phyloP scores from a whole-genome alignment of 2,888 invertebrate genomes.

The Cataglyphis livida region DNA sequence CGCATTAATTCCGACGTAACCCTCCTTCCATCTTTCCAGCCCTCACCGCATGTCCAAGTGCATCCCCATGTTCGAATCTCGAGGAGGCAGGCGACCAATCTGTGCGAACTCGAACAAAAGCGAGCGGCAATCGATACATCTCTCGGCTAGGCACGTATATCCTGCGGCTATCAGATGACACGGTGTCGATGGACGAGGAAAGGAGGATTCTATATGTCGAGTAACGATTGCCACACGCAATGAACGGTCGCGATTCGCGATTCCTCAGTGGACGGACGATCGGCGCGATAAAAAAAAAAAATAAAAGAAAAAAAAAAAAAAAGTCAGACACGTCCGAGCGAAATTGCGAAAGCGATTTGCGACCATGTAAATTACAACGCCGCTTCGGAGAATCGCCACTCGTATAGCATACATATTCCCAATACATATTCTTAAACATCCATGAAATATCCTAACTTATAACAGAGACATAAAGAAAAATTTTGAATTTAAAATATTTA shows the following conservation, averaged over 20 bases:
- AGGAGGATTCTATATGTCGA: conserved; percentile 49
- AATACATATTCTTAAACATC: conserved; percentile 19
- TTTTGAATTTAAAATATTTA: background rate
- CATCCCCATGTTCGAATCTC: conserved; percentile 64
- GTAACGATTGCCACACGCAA: conserved; percentile 14
- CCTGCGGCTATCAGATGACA: conserved; percentile 61
- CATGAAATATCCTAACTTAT: conserved; percentile 14
- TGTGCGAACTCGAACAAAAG: conserved; percentile 53
- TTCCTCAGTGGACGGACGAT: conserved; percentile 36
- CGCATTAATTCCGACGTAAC: conserved; percentile 73
- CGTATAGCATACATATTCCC: conserved; percentile 16
- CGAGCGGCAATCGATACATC: conserved; percentile 69
- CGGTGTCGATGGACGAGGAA: conserved; percentile 57
- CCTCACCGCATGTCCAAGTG: conserved; percentile 57
- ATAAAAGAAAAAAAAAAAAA: conserved; percentile 1
- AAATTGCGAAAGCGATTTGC: conserved; percentile 54
- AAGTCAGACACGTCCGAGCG: conserved; percentile 37
- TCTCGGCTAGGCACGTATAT: conserved; percentile 46
- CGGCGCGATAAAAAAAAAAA: conserved; percentile 11
- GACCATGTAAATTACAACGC: conserved; percentile 45
- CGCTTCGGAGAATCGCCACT: conserved; percentile 38
- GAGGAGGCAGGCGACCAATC: conserved; percentile 32
- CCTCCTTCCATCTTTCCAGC: conserved; percentile 63
- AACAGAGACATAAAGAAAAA: background rate
- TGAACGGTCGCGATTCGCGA: conserved; percentile 54